Evolutionary conservation across 1,140 invertebrate genomes (phyloP).

Genomic region (Panagrolaimus sp.): DNA sequence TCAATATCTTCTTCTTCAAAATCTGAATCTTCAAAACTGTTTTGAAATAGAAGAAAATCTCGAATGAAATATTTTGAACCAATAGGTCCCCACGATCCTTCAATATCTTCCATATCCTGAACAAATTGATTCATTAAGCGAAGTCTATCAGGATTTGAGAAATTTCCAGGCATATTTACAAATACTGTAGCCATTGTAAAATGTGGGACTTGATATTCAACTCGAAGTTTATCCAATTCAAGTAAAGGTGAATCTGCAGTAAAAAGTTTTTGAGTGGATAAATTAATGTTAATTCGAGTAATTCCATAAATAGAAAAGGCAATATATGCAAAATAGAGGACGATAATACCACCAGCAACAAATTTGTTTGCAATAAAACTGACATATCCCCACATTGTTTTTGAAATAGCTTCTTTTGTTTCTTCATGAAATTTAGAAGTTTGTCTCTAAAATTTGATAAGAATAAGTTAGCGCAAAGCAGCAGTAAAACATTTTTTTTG

Average conservation of each 20-base stretch:
- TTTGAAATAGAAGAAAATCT: constrained; percentile 48
- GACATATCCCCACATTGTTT: constrained; percentile 48
- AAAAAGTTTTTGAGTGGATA: constrained; percentile 53
- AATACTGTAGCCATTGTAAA: constrained; percentile 56
- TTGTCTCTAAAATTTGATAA: constrained; percentile 48
- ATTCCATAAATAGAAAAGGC: constrained; percentile 54
- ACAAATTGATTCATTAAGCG: constrained; percentile 48
- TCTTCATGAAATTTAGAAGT: constrained; percentile 54
- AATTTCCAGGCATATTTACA: constrained; percentile 52
- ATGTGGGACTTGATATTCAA: constrained; percentile 53
- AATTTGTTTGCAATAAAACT: constrained; percentile 45
- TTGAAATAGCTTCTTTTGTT: constrained; percentile 49
- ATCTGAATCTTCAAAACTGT: constrained; percentile 32
- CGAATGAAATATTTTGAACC: constrained; percentile 57
- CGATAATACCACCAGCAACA: constrained; percentile 45
- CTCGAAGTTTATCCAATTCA: constrained; percentile 51
- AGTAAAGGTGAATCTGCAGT: constrained; percentile 51
- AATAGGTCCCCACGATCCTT: constrained; percentile 50
- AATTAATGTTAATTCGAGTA: constrained; percentile 54
- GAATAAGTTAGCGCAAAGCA: too few relatives aligned
- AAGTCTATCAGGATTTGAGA: constrained; percentile 47
- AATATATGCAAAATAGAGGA: constrained; percentile 46
- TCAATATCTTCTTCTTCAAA: constrained; percentile 27
- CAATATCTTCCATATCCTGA: constrained; percentile 44
- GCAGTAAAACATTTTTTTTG: too few relatives aligned